Base-by-base conservation (phyloP, 2,113 vertebrate genomes). In the Coptodon rendalli region DNA sequence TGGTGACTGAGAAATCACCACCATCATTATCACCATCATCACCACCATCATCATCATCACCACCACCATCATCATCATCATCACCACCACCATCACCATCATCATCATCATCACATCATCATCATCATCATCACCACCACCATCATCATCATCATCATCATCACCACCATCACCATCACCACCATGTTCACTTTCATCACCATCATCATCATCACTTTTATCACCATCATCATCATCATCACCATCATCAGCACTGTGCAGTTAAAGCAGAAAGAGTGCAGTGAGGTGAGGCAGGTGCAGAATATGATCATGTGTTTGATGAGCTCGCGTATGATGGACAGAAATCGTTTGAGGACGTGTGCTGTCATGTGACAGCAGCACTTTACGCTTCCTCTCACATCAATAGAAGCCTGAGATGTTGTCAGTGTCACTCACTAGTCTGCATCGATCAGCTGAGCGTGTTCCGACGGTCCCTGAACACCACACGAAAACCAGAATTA, bases 91-190 rank as follows among this genome's bases (percentile, higher is more conserved):
- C 4, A 0, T 1, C 38, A 5, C 1, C 1, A 40, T 1, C 1
- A 40, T 1, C 12, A 3, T 5, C 11, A 2, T 13, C 5, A 0
- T 1, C 12, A 14, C 0, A 43, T 2, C 40, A 2, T 0, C 12
- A 1, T 3, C 31, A 6, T 6, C 31, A 31, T 1, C 31, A 3
- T 7, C 24, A 3, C 3, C 24, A 27, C 24, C 24, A 27, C 27
- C 4, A 5, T 29, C 29, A 2, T 1, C 3, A 7, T 0, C 43
- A 6, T 2, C 36, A 2, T 4, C 1, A 1, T 4, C 34, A 9
- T 1, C 12, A 0, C 0, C 5, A 3, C 0, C 5, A 40, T 2
- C 10, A 0, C 0, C 2, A 2, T 2, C 5, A 0, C 0, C 40
- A n/a, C 0, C n/a, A n/a, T n/a, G n/a, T n/a, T n/a, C n/a, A 29